A percentile compares a stretch with the other conserved stretches of the same genome.
Conservation (phyloP, 2,797 vertebrate species). For the Labroides dimidiatus region DNA sequence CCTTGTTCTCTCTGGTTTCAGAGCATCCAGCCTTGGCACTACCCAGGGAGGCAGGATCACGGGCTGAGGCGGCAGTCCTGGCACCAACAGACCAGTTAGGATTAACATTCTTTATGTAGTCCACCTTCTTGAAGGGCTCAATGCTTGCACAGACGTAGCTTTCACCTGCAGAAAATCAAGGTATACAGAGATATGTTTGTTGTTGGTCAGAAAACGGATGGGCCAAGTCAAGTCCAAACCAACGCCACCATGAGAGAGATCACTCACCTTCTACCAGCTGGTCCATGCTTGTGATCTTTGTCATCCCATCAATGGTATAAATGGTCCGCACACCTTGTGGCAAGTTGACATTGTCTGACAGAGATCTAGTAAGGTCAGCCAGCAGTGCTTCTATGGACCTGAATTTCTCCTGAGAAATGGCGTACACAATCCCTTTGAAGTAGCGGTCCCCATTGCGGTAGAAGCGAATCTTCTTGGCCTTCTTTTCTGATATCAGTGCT, state of each 20-base stretch:
- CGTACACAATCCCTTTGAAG: slow-evolving; percentile 98
- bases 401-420: slow-evolving; percentile 95
- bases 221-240: not conserved
- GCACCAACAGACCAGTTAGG: slow-evolving; percentile 97
- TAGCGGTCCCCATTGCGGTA: slow-evolving; percentile 98
- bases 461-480: slow-evolving; percentile 98
- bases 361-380: slow-evolving; percentile 94
- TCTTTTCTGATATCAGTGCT: slow-evolving; percentile 95
- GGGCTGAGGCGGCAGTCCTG: slow-evolving; percentile 82
- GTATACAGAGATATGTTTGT: not conserved
- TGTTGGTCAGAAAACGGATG: too few species aligned
- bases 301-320: slow-evolving; percentile 91
- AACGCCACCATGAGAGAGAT: not conserved
- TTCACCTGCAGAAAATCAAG: slow-evolving; percentile 84
- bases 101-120: slow-evolving; percentile 98
- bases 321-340: slow-evolving; percentile 97
- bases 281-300: slow-evolving; percentile 91
- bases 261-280: slow-evolving; percentile 94
- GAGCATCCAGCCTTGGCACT: slow-evolving; percentile 84
- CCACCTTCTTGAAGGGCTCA: slow-evolving; percentile 94
- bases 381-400: slow-evolving; percentile 95
- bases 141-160: slow-evolving; percentile 98
- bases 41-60: slow-evolving; percentile 88
- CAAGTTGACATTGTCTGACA: slow-evolving; percentile 97
- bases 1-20: slow-evolving; percentile 90